Evolutionary conservation across 2,888 invertebrate species (phyloP).

Genomic region (Lobophora halterata): DNA sequence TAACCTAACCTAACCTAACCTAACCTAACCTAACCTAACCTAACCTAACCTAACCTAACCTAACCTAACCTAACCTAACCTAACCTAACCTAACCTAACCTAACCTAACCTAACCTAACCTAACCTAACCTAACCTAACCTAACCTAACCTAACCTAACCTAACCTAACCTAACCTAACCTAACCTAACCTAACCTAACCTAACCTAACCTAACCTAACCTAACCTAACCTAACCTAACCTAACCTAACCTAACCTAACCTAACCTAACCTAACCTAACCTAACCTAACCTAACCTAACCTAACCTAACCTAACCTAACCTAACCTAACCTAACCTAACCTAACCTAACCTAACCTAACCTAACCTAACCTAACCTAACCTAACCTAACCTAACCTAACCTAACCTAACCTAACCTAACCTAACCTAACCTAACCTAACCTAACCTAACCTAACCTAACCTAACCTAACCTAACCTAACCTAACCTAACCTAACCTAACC

Average conservation of each 20-base stretch:
- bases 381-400: slow-evolving; percentile 13
- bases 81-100: slow-evolving; percentile 21
- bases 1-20: slow-evolving; percentile 18
- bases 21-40: slow-evolving; percentile 22
- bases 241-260: slow-evolving; percentile 23
- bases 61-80: slow-evolving; percentile 21
- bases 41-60: slow-evolving; percentile 22
- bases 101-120: slow-evolving; percentile 19
- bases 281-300: slow-evolving; percentile 29
- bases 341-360: slow-evolving; percentile 32
- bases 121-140: slow-evolving; percentile 22
- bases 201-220: slow-evolving; percentile 25
- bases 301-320: slow-evolving; percentile 32
- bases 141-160: slow-evolving; percentile 26
- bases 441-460: slow-evolving; percentile 24
- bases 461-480: slow-evolving; percentile 24
- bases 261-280: slow-evolving; percentile 28
- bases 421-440: slow-evolving; percentile 23
- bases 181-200: slow-evolving; percentile 26
- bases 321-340: slow-evolving; percentile 31
- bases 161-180: slow-evolving; percentile 26
- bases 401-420: slow-evolving; percentile 19
- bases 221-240: slow-evolving; percentile 23
- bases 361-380: slow-evolving; percentile 22
- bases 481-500: slow-evolving; percentile 25